phyloP scores from a whole-genome alignment of 2,888 invertebrate genomes.

The Cheilosia grossa region DNA sequence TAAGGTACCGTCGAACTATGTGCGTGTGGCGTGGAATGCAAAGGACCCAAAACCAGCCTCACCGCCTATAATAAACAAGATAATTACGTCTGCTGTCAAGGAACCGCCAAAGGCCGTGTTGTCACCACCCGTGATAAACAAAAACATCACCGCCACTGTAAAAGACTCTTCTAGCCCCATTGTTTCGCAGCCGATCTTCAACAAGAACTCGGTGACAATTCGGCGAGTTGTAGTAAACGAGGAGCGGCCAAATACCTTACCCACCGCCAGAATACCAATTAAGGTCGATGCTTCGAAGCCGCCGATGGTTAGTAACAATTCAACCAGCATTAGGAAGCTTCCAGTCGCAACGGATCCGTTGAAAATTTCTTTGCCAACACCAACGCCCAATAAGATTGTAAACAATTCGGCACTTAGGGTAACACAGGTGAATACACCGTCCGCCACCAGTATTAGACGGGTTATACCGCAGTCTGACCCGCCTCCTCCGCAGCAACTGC shows the following conservation, averaged over 20 bases:
- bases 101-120: conserved; percentile 25
- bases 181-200: conserved; percentile 46
- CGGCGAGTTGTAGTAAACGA: conserved; percentile 55
- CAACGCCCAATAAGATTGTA: conserved; percentile 6
- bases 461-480: conserved; percentile 3
- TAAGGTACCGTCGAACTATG: conserved; percentile 26
- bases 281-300: conserved; percentile 20
- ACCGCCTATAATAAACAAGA: conserved; percentile 47
- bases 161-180: conserved; percentile 44
- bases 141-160: conserved; percentile 46
- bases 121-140: conserved; percentile 40
- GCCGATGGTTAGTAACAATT: neutral
- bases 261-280: conserved; percentile 9
- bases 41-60: conserved; percentile 53
- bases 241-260: conserved; percentile 34
- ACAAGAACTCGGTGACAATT: conserved; percentile 66
- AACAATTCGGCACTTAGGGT: conserved; percentile 40
- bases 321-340: conserved; percentile 33
- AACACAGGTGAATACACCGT: conserved; percentile 26
- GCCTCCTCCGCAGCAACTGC: conserved; percentile 28
- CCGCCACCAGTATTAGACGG: conserved; percentile 34
- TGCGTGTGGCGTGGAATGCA: conserved; percentile 60
- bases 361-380: conserved; percentile 1
- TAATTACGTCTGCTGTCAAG: conserved; percentile 18
- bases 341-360: conserved; percentile 26